Evolutionary conservation across 2,888 invertebrate genomes (phyloP).

Genomic region (Ochropleura leucogaster): DNA sequence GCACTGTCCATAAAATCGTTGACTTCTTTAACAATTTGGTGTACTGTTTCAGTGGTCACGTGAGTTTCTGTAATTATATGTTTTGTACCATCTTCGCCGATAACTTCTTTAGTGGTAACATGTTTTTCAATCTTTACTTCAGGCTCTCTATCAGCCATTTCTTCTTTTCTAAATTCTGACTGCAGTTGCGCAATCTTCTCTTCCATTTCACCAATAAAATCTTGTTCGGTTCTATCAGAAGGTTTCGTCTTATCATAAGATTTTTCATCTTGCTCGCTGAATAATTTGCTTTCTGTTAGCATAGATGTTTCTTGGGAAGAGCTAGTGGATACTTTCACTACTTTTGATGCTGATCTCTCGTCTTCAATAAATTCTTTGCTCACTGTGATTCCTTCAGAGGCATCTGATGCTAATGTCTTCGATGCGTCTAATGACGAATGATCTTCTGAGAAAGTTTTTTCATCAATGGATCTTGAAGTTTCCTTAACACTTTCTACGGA

Average conservation of each 20-base stretch:
- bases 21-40: conserved; percentile 23
- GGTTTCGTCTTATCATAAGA: conserved; percentile 75
- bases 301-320: conserved; percentile 86
- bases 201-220: conserved; percentile 78
- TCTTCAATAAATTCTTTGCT: conserved; percentile 85
- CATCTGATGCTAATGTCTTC: conserved; percentile 88
- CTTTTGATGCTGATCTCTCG: conserved; percentile 81
- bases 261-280: conserved; percentile 83
- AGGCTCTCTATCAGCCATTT: conserved; percentile 55
- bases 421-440: conserved; percentile 88
- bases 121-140: conserved; percentile 53
- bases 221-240: conserved; percentile 76
- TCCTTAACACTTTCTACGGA: conserved; percentile 88
- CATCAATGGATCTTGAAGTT: conserved; percentile 86
- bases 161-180: conserved; percentile 77
- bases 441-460: conserved; percentile 88
- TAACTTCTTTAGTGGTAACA: conserved; percentile 60
- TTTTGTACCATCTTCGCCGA: conserved; percentile 58
- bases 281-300: conserved; percentile 84
- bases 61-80: conserved; percentile 60
- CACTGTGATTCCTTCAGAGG: conserved; percentile 83
- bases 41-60: conserved; percentile 35
- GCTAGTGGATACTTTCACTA: conserved; percentile 79
- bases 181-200: conserved; percentile 77
- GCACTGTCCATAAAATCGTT: conserved; percentile 9